Base-by-base conservation (phyloP, 2,113 vertebrate species). In the Melanocharis versteri region DNA sequence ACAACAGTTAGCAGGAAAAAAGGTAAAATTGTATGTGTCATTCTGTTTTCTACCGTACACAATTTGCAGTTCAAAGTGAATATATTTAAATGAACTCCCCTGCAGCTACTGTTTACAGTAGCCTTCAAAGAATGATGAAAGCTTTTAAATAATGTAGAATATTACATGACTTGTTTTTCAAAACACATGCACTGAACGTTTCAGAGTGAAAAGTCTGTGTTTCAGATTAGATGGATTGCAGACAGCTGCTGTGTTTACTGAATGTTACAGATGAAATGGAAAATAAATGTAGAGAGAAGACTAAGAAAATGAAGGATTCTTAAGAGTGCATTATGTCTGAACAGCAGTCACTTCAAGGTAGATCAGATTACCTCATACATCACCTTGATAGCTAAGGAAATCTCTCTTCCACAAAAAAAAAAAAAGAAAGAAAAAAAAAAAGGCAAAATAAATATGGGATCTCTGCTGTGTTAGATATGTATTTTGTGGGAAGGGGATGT, bases 21-120 rank as follows among this genome's bases (percentile, higher is more conserved):
- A 96, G 92, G 89, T 94, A 97, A 91, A 96, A 94, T 89, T 84
- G 71, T 35, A 58, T 54, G 70, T 97, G 96, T 95, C 76, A 73
- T 88, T 93, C 82, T 97, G 66, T 96, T 97, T 98, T 97, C 90
- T 96, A 71, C 78, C n/a, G 11, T 65, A 72, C 48, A n/a, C 27
- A 78, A 97, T 97, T 96, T 96, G 91, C 94, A 93, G 83, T 97
- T 97, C 95, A 97, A 97, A 97, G 93, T 92, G 91, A 97, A 94
- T 97, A 73, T 89, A 97, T 97, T 95, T 94, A 95, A 97, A 96
- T 77, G 62, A 97, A 93, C 93, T 97, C 90, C 61, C 93, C 86
- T 96, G 90, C 94, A 64, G 77, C 79, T 97, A 91, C 96, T 95
- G 96, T 97, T 95, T 96, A 94, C 77, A 93, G 82, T 90, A 95